Conservation (phyloP, 1,140 invertebrate genomes). For the Caerostris extrusa region DNA sequence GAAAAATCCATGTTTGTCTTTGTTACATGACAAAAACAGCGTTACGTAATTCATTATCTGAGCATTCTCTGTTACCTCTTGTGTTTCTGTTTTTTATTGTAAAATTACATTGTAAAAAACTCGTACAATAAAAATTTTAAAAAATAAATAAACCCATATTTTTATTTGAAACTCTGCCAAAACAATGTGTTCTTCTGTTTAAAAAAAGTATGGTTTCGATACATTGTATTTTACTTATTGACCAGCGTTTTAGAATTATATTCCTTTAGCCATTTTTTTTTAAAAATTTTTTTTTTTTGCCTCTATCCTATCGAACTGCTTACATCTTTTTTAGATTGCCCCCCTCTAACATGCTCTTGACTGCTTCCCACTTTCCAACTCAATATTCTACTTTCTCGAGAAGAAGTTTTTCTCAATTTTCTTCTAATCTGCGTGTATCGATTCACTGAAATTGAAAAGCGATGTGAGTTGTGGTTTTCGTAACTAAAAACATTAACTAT, state of each 20-base stretch:
- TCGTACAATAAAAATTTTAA: no score
- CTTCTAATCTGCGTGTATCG: background rate
- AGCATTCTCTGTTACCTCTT: no score
- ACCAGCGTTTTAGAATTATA: background rate
- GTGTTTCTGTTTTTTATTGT: no score
- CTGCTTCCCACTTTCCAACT: constrained; percentile 43
- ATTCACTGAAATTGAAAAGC: background rate
- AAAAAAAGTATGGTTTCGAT: background rate
- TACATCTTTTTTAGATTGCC: background rate
- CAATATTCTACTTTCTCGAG: constrained; percentile 3
- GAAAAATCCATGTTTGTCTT: no score
- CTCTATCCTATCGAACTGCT: background rate
- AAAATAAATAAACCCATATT: no score
- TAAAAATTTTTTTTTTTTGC: background rate
- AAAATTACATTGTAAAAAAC: no score
- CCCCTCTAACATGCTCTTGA: constrained; percentile 3
- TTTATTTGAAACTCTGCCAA: no score
- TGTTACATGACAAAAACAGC: no score
- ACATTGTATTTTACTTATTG: background rate
- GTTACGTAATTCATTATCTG: no score
- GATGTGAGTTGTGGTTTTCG: background rate
- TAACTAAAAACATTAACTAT: background rate
- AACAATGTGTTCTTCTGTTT: background rate
- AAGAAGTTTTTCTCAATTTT: background rate
- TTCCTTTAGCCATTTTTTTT: background rate